Percentiles rank a stretch among this genome's conserved stretches.
Conservation (phyloP, 2,113 vertebrate species). For the Onychostruthus taczanowskii region DNA sequence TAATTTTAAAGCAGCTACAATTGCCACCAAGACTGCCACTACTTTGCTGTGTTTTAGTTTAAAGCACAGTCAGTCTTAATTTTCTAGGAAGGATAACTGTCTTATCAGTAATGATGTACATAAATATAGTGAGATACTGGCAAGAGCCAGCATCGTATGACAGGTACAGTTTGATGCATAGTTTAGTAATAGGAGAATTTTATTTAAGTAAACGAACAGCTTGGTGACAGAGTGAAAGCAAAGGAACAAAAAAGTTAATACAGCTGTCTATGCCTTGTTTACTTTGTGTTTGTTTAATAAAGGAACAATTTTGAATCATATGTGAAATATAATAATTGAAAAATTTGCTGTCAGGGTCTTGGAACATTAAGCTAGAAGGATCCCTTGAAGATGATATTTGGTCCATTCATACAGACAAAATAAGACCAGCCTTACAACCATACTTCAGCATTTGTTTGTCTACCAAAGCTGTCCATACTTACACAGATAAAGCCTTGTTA, state of each 20-base stretch:
- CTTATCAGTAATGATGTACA: background rate
- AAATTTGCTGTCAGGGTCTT: background rate
- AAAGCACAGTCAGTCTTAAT: background rate
- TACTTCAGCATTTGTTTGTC: background rate
- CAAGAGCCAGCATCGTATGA: background rate
- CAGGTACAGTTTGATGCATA: background rate
- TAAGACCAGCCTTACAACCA: background rate
- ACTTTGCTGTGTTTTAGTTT: background rate
- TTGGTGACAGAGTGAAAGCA: background rate
- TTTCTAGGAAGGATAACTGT: background rate
- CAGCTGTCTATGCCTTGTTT: background rate
- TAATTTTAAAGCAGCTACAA: background rate
- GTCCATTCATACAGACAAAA: background rate
- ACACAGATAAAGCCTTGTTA: fast-evolving
- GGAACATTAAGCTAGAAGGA: background rate
- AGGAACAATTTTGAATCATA: background rate
- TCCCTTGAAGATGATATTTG: background rate
- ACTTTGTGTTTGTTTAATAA: background rate
- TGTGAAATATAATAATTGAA: background rate
- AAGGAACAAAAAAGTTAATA: background rate
- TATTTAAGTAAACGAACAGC: background rate
- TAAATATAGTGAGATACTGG: background rate
- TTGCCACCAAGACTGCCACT: background rate
- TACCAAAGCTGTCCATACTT: background rate
- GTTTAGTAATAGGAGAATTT: background rate